phyloP scores from a whole-genome alignment of 1,140 invertebrate species.

The Ladona fulva region DNA sequence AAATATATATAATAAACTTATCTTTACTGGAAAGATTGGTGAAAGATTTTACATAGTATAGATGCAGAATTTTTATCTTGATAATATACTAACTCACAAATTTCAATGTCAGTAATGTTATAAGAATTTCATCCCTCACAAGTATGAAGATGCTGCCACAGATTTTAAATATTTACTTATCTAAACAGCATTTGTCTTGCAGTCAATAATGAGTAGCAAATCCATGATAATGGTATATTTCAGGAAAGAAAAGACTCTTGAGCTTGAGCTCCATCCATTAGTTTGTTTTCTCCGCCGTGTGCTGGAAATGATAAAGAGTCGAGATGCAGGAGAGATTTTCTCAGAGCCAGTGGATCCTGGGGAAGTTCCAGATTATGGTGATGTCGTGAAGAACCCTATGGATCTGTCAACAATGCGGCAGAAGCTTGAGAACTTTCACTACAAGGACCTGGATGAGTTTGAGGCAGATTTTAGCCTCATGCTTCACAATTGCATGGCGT shows the following conservation, averaged over 20 bases:
- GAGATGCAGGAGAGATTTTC: conserved; percentile 83
- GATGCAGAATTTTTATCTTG: no score
- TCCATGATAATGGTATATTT: no score
- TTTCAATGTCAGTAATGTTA: no score
- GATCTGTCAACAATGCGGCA: conserved; percentile 86
- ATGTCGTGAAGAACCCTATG: conserved; percentile 91
- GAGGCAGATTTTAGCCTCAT: conserved; percentile 88
- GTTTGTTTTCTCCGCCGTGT: conserved; percentile 64
- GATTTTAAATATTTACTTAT: no score
- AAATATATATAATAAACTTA: no score
- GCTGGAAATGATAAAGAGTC: conserved; percentile 63
- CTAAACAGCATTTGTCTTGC: no score
- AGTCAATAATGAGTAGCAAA: no score
- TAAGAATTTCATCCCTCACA: no score
- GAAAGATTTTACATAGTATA: no score
- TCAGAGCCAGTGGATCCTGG: conserved; percentile 80
- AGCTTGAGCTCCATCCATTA: conserved; percentile 72
- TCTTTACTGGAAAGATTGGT: no score
- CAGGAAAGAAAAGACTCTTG: conserved; percentile 66
- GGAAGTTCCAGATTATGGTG: conserved; percentile 77
- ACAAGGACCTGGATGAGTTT: conserved; percentile 67
- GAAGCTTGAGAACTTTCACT: conserved; percentile 69
- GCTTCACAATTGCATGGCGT: conserved; percentile 88
- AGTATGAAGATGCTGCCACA: no score
- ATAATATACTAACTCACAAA: no score